phyloP scores from a whole-genome alignment of 2,888 invertebrate species.

The Lumbricus terrestris region DNA sequence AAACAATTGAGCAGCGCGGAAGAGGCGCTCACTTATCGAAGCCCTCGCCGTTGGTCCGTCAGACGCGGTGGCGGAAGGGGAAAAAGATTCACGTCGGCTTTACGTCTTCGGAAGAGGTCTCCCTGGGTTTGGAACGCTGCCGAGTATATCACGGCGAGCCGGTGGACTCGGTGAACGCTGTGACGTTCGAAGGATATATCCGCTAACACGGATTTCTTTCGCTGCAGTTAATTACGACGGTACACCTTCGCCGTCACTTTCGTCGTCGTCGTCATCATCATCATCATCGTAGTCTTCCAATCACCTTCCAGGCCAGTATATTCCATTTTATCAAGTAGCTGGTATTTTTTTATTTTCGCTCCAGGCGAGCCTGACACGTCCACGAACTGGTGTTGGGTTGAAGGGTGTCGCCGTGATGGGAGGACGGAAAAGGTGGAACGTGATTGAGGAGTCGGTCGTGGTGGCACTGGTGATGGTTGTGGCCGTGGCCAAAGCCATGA shows the following conservation, averaged over 20 bases:
- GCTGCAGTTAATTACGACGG: background rate
- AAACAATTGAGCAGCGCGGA: background rate
- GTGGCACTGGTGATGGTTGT: background rate
- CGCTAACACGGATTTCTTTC: background rate
- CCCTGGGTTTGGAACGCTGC: background rate
- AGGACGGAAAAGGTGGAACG: background rate
- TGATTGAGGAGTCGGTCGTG: background rate
- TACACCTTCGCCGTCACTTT: no score
- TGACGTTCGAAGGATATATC: background rate
- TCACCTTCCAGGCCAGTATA: background rate
- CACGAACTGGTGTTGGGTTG: background rate
- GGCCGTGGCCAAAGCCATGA: background rate
- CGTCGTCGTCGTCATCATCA: background rate
- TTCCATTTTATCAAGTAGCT: background rate
- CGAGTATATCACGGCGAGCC: background rate
- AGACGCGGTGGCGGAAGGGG: background rate
- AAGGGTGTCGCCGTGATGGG: conserved; percentile 3
- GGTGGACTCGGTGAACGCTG: background rate
- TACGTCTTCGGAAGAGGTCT: background rate
- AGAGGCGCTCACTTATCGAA: background rate
- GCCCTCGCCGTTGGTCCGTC: background rate
- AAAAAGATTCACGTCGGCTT: background rate
- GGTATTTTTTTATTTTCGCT: background rate
- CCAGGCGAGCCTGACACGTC: background rate
- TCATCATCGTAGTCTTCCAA: background rate